Conservation (phyloP, 2,797 vertebrate genomes). For the Meda fulgida region DNA sequence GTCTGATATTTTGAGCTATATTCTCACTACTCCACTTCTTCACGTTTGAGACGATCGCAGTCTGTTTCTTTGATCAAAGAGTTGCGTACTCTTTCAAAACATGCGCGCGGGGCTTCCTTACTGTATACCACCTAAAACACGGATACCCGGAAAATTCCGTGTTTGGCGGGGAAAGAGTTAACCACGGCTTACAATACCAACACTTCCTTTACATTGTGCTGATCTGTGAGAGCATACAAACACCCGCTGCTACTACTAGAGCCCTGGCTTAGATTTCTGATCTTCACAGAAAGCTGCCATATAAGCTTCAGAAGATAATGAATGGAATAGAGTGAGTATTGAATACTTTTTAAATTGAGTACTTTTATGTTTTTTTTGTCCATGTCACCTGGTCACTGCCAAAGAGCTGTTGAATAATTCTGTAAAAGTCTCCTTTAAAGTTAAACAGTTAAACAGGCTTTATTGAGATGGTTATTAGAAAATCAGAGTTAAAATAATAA, state of each 20-base stretch:
- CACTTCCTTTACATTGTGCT: constrained; percentile 7
- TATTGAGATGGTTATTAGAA: not conserved
- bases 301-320: not conserved
- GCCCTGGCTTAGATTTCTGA: not conserved
- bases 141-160: no score
- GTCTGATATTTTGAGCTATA: no score
- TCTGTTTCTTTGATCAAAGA: no score
- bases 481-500: not conserved
- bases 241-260: not conserved
- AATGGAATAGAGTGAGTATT: not conserved
- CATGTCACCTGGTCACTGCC: not conserved
- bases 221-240: not conserved
- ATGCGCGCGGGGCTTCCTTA: no score
- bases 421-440: not conserved
- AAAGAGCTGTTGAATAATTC: not conserved
- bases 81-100: no score
- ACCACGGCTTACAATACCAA: not conserved
- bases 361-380: not conserved
- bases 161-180: no score
- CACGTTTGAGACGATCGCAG: no score
- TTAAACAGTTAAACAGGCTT: not conserved
- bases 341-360: not conserved
- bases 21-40: no score
- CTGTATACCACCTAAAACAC: no score
- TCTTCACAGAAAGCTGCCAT: not conserved